Evolutionary conservation across 2,797 vertebrate species (phyloP), one percentile per base, ranked within the genome.

Genomic region (Crypturellus tataupa): DNA sequence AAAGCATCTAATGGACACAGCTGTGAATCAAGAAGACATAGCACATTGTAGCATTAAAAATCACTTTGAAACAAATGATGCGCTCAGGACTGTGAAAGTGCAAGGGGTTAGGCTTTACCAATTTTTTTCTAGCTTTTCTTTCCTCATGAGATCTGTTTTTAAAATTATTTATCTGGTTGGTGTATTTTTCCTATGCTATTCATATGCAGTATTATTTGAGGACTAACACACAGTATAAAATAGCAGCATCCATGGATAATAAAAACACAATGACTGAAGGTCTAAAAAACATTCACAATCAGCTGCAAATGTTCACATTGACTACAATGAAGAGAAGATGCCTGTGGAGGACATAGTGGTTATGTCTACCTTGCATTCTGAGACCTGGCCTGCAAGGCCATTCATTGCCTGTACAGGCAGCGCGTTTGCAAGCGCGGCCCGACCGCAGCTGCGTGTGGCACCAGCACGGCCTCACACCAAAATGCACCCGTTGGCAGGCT

Each of bases 191-290:
- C 91, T 93, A 95, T 91, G 67, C 93, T 97, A 84, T 87, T 87
- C 56, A 69, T 97, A 94, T 47, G 85, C 71, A 84, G 47, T 85
- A 94, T 85, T 90, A 88, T 87, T 96, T 92, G 64, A 93, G 77
- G 87, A 95, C 53, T 96, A 94, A 91, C 91, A 92, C 5, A 14
- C 78, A 93, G 83, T 94, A 95, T 83, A 89, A 94, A 94, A 92
- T 94, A 97, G 93, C 94, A 94, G 92, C 90, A 96, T 96, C 58
- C 85, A 87, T 90, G 93, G 90, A 86, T 85, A 95, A 87, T 93
- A 92, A 95, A 94, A 94, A 87, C 83, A 90, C 92, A 90, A 82
- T 63, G 77, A 91, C 77, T 81, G 77, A 87, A 77, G 83, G 93
- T 81, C 46, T 81, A 85, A 93, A 94, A 91, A 86, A 67, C 37